Percentiles rank a stretch among this genome's conserved stretches.
These are phyloP conservation scores for Spinibarbus caldwelli DNA, from an alignment of 2,797 vertebrate genomes.

Conservation along the genomic window DNA sequence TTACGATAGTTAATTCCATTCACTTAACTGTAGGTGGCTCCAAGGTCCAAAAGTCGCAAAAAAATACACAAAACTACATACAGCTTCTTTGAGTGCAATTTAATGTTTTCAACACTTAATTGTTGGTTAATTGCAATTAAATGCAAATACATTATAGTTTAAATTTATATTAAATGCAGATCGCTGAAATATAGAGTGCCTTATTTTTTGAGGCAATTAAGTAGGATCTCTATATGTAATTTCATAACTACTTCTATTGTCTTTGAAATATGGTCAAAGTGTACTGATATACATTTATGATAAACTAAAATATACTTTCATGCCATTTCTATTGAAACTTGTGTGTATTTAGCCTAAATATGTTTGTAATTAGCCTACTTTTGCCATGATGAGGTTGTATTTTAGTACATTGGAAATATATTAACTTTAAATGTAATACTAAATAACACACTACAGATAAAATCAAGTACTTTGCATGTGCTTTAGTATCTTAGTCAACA, in stretches of 20 bases:
- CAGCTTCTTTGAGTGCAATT: background rate
- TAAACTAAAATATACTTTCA: background rate
- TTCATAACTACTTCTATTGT: background rate
- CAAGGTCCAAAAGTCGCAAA: too few species aligned
- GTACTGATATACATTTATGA: too few species aligned
- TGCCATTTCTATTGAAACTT: too few species aligned
- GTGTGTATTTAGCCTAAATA: too few species aligned
- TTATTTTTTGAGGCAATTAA: background rate
- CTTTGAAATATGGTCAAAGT: background rate
- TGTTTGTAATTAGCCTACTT: background rate
- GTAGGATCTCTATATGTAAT: background rate
- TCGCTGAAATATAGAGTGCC: background rate
- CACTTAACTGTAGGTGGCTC: too few species aligned
- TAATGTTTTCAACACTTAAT: background rate
- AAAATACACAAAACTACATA: background rate
- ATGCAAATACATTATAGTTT: background rate
- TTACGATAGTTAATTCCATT: too few species aligned
- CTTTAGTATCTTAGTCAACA: too few species aligned
- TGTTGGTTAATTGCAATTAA: background rate
- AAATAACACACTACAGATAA: background rate
- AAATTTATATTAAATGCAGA: background rate
- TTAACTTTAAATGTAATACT: background rate
- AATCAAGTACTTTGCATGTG: too few species aligned
- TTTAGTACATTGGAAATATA: background rate
- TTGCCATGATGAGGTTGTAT: too few species aligned